phyloP scores from a whole-genome alignment of 2,113 vertebrate genomes.

The Hemiprocne comata region DNA sequence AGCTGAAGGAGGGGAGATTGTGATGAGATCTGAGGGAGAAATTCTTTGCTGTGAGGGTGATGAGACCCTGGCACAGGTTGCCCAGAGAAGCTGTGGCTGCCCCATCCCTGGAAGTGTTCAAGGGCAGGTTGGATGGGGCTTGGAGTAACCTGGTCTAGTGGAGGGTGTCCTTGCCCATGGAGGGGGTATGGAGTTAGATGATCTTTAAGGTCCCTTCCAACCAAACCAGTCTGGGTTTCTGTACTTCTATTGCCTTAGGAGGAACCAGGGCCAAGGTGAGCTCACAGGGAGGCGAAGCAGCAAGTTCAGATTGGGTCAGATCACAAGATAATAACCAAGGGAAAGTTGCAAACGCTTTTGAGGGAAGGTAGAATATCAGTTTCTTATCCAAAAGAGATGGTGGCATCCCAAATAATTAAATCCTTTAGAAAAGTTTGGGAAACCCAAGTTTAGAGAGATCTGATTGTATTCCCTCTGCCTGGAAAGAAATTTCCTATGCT shows the following conservation, averaged over 20 bases:
- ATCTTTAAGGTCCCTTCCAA: too few species aligned
- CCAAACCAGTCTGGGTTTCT: too few species aligned
- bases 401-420: not conserved
- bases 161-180: too few species aligned
- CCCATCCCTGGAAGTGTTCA: too few species aligned
- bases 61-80: too few species aligned
- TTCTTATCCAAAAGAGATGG: not conserved
- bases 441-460: not conserved
- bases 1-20: too few species aligned
- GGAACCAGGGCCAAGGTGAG: not conserved
- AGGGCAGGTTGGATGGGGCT: too few species aligned
- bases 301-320: not conserved
- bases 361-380: not conserved
- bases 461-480: not conserved
- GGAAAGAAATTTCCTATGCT: not conserved
- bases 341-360: not conserved
- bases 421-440: not conserved
- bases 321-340: not conserved
- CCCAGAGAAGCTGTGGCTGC: too few species aligned
- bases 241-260: not conserved
- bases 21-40: too few species aligned
- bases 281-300: not conserved
- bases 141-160: too few species aligned
- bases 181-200: too few species aligned
- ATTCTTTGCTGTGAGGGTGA: too few species aligned